Conservation (phyloP, 2,113 vertebrate genomes). For the Coryphaenoides rupestris region DNA sequence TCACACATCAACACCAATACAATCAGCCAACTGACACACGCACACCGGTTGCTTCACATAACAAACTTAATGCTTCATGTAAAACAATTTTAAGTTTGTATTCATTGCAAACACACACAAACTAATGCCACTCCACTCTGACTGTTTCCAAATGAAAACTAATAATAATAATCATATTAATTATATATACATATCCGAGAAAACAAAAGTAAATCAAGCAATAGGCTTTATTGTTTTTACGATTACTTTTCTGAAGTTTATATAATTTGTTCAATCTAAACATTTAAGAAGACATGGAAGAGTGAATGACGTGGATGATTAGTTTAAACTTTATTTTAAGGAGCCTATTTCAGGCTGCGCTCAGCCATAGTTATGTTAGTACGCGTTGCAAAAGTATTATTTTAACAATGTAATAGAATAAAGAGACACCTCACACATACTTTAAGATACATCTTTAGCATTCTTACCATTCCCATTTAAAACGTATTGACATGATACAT, state of each 20-base stretch:
- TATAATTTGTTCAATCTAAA: neutral
- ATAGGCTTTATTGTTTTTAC: neutral
- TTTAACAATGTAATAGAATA: too few relatives aligned
- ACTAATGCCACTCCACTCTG: neutral
- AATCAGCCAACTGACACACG: neutral
- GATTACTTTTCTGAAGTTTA: neutral
- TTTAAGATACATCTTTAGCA: too few relatives aligned
- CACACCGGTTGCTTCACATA: conserved; percentile 23
- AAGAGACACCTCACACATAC: too few relatives aligned
- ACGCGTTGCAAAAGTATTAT: too few relatives aligned
- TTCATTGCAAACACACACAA: conserved; percentile 12
- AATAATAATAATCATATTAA: neutral
- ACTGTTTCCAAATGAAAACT: too few relatives aligned
- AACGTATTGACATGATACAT: too few relatives aligned
- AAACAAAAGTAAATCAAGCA: neutral
- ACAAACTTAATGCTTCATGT: conserved; percentile 33
- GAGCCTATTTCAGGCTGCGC: too few relatives aligned
- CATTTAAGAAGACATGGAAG: too few relatives aligned
- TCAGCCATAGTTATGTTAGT: too few relatives aligned
- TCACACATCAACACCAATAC: neutral
- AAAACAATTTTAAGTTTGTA: conserved; percentile 20
- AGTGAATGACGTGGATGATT: too few relatives aligned
- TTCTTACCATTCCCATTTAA: too few relatives aligned
- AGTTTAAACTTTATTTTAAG: too few relatives aligned
- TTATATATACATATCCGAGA: neutral